Percentiles rank a stretch among this genome's conserved stretches.
Conservation (phyloP, 2,797 vertebrate genomes). For the Karalla daura region DNA sequence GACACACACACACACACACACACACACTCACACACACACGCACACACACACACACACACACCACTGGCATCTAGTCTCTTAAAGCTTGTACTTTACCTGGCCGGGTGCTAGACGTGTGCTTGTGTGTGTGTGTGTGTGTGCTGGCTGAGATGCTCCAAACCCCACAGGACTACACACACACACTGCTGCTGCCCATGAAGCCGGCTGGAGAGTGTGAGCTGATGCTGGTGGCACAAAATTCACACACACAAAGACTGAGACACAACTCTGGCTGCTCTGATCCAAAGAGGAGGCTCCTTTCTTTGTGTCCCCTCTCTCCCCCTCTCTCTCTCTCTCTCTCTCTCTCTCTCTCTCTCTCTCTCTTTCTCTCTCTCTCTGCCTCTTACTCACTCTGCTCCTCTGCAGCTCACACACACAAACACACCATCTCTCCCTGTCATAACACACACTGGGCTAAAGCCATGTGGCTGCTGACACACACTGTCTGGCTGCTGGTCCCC, state of each 20-base stretch:
- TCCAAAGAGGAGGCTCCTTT: constrained; percentile 37
- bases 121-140: constrained; percentile 16
- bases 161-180: constrained; percentile 32
- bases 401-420: constrained; percentile 15
- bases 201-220: neutral
- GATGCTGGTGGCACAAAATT: constrained; percentile 34
- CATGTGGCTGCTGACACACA: constrained; percentile 73
- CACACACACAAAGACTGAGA: constrained; percentile 9
- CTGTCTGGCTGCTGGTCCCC: constrained; percentile 51
- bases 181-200: constrained; percentile 32
- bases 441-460: constrained; percentile 57
- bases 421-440: constrained; percentile 38
- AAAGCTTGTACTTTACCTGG: constrained; percentile 58
- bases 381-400: constrained; percentile 34
- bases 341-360: neutral
- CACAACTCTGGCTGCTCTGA: constrained; percentile 9
- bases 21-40: neutral
- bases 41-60: constrained; percentile 2
- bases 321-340: neutral
- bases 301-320: constrained; percentile 7
- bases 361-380: constrained; percentile 3
- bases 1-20: neutral
- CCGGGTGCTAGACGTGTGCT: too few species aligned
- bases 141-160: constrained; percentile 21
- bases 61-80: neutral